These are phyloP conservation scores for Oncorhynchus keta DNA, from an alignment of 2,113 vertebrate species.

Conservation along the genomic window DNA sequence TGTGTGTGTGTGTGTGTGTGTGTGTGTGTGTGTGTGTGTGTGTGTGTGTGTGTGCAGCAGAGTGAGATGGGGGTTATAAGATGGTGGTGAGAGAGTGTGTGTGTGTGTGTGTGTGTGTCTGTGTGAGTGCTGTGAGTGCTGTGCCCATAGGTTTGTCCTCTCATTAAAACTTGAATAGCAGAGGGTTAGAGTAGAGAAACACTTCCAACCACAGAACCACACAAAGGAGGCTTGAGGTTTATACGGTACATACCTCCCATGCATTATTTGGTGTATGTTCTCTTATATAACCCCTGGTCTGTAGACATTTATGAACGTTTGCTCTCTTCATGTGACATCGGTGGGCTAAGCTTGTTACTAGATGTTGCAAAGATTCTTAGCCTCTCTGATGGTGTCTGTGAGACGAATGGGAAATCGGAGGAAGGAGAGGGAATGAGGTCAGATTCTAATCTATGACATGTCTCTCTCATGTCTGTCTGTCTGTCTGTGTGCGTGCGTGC, in stretches of 20 bases:
- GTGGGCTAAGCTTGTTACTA: background rate
- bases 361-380: too few relatives aligned
- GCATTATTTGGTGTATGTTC: background rate
- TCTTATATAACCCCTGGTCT: background rate
- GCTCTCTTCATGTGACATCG: background rate
- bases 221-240: background rate
- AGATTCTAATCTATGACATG: too few relatives aligned
- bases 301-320: background rate
- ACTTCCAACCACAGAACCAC: conserved; percentile 27
- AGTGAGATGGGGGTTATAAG: conserved; percentile 2
- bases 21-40: background rate
- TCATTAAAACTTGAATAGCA: conserved; percentile 69
- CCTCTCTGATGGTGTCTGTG: too few relatives aligned
- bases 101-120: too few relatives aligned
- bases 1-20: background rate
- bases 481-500: background rate
- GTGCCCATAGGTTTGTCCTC: conserved; percentile 51
- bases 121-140: too few relatives aligned
- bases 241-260: background rate
- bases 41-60: background rate
- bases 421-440: too few relatives aligned
- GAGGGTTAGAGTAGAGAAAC: conserved; percentile 24
- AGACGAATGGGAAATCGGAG: too few relatives aligned
- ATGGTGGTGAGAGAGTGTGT: conserved; percentile 10
- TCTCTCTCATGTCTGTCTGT: background rate